Base-by-base conservation (phyloP, 2,113 vertebrate species). In the Pelmatolapia mariae region DNA sequence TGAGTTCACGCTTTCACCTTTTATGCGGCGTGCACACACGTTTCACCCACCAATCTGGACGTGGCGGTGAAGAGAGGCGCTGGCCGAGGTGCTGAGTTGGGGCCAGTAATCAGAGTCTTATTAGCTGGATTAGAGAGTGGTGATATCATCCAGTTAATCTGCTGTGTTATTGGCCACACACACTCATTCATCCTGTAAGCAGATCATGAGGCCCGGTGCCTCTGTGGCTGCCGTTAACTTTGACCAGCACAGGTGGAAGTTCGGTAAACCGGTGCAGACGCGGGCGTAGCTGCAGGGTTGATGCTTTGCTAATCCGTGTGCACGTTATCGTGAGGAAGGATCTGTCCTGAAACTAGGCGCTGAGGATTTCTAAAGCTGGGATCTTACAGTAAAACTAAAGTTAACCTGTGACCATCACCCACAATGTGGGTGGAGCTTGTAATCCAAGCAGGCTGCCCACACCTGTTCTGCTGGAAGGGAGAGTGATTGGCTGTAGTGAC, bases 51-150 rank as follows among this genome's bases (percentile, higher is more conserved):
- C 9, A 2, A 63, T 31, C 31, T 19, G 59, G 59, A 36, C 18
- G 31, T 5, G 61, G 18, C 31, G 31, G 31, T 66, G 31, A 36
- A 71, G 63, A 22, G 33, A 15, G 63, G 36, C n/a, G n/a, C 63
- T 15, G 52, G 31, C 47, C 1, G 10, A 59, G 26, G 24, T 15
- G 85, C 76, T 68, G 80, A 76, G 43, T 59, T 63, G 38, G 47
- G 61, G 26, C 50, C 73, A 50, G 13, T 78, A 61, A 87, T 90
- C 73, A 90, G 87, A 91, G 87, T 89, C 15, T 83, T n/a, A 59
- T 91, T 85, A 87, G 66, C 31, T 4, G 84, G 84, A 91, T 92
- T 90, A 93, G 24, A 71, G 73, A 73, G 31, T 71, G 57, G 29
- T 2, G 54, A 68, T 85, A 52, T 63, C 80, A 86, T 53, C 8